Conservation (phyloP, 2,797 vertebrate species). For the Moxostoma hubbsi region DNA sequence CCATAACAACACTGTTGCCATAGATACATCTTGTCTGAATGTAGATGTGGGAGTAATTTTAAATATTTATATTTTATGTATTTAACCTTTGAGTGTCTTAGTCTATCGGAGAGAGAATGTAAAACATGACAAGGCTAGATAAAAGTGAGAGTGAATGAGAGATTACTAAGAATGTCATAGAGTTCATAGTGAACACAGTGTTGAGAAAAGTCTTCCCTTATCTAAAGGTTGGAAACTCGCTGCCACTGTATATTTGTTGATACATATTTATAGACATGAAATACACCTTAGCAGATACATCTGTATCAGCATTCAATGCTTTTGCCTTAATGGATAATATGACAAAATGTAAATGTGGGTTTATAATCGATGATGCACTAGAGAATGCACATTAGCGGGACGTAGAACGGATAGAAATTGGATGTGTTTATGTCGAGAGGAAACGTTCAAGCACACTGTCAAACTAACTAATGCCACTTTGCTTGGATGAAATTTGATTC, state of each 20-base stretch:
- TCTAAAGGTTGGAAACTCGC: background rate
- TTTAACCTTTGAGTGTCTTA: slow-evolving; percentile 4
- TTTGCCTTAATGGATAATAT: slow-evolving; percentile 11
- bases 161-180: background rate
- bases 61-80: slow-evolving; percentile 17
- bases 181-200: too few relatives aligned
- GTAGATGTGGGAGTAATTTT: slow-evolving; percentile 19
- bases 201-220: background rate
- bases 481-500: slow-evolving; percentile 10
- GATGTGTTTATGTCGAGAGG: background rate
- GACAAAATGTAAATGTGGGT: background rate
- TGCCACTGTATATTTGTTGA: background rate
- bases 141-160: background rate
- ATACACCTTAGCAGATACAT: background rate
- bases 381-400: background rate
- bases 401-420: background rate
- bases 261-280: background rate
- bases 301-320: slow-evolving; percentile 6
- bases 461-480: background rate
- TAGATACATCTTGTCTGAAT: slow-evolving; percentile 44
- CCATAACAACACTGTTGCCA: slow-evolving; percentile 50
- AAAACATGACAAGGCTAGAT: background rate
- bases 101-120: background rate
- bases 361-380: background rate
- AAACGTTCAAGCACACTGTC: background rate